Conservation (phyloP, 2,797 vertebrate species). For the Toxotes lorentzi region DNA sequence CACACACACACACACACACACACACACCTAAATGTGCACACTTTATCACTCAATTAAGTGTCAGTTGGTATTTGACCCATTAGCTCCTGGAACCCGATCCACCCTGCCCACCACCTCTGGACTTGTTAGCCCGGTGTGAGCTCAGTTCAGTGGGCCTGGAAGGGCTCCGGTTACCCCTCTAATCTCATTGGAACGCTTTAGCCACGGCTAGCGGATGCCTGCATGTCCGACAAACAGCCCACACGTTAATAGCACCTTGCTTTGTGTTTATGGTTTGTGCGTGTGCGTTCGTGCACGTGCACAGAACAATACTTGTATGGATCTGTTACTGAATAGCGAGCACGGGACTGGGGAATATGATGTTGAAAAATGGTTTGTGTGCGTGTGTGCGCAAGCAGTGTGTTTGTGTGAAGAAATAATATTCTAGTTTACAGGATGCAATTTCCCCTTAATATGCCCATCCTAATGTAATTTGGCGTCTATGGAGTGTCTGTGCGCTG, state of each 20-base stretch:
- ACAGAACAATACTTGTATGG: constrained; percentile 59
- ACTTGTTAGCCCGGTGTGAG: constrained; percentile 88
- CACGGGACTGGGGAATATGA: constrained; percentile 52
- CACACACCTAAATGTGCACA: constrained; percentile 56
- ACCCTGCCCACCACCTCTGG: constrained; percentile 75
- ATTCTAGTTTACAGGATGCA: constrained; percentile 96
- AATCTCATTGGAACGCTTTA: constrained; percentile 93
- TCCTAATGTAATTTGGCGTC: constrained; percentile 95
- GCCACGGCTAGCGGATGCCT: constrained; percentile 88
- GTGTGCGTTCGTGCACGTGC: constrained; percentile 41
- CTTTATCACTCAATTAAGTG: constrained; percentile 81
- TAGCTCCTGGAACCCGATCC: constrained; percentile 85
- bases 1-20: constrained; percentile 11
- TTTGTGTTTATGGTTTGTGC: constrained; percentile 65
- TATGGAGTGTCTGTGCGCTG: constrained; percentile 85
- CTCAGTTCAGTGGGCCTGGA: constrained; percentile 86
- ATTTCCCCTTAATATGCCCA: constrained; percentile 94
- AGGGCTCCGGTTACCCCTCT: constrained; percentile 91
- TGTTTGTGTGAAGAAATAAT: constrained; percentile 83
- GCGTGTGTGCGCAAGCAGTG: constrained; percentile 53
- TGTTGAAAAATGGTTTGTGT: constrained; percentile 72
- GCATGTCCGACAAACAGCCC: constrained; percentile 90
- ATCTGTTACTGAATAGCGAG: constrained; percentile 70
- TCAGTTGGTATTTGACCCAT: constrained; percentile 85
- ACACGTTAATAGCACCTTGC: constrained; percentile 82